Conservation (phyloP, 2,888 invertebrate genomes). For the Apamea crenata region DNA sequence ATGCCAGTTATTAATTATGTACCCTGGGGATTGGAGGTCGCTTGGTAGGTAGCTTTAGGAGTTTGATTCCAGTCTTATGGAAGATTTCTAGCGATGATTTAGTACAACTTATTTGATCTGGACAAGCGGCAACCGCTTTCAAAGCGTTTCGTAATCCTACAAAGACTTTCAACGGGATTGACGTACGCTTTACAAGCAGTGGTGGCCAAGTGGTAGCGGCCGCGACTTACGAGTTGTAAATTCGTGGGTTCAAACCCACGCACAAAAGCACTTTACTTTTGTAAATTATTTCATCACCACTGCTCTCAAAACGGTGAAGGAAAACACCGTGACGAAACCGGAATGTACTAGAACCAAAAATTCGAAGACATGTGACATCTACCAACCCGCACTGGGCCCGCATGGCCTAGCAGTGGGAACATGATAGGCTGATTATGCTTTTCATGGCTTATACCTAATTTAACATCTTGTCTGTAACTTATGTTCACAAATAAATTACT, state of each 20-base stretch:
- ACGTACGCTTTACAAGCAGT: not conserved
- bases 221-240: not conserved
- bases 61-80: constrained; percentile 7
- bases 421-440: not conserved
- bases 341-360: not conserved
- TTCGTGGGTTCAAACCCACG: not conserved
- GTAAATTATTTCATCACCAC: not conserved
- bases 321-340: too few relatives aligned
- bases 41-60: not conserved
- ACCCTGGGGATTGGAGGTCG: constrained; percentile 33
- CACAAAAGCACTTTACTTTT: not conserved
- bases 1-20: constrained; percentile 63
- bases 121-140: not conserved
- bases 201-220: not conserved
- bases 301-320: not conserved
- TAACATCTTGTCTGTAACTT: not conserved
- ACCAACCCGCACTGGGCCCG: not conserved
- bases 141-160: not conserved
- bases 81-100: not conserved
- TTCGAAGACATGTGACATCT: not conserved
- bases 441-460: not conserved
- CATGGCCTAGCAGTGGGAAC: not conserved
- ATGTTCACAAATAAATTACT: not conserved
- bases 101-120: not conserved
- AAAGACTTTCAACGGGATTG: not conserved